Evolutionary conservation across 2,113 vertebrate genomes (phyloP).

Genomic region (Diadophis punctatus): DNA sequence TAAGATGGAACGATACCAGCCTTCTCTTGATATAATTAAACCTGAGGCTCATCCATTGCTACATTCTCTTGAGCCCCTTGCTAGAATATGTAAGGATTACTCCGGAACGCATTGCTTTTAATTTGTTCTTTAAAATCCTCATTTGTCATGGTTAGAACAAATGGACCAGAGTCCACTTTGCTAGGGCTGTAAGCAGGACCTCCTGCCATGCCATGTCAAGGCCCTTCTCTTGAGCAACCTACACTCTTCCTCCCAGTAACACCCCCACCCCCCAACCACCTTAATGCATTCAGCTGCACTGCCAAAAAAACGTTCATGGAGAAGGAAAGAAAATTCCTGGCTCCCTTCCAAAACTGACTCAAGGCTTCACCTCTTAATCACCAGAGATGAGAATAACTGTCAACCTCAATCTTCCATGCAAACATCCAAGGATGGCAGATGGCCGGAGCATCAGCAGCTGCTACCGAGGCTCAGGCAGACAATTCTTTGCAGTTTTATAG

Average conservation of each 20-base stretch:
- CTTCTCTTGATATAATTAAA: not conserved
- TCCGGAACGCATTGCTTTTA: not conserved
- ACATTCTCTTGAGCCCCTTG: not conserved
- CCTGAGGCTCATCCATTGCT: not conserved
- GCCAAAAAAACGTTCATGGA: constrained; percentile 13
- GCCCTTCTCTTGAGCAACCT: not conserved
- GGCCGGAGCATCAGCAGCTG: constrained; percentile 60
- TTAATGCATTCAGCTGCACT: not conserved
- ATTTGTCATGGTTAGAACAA: not conserved
- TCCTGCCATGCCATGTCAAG: not conserved
- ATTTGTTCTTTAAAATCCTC: not conserved
- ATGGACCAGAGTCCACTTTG: not conserved
- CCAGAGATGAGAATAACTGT: not conserved
- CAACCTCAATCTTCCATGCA: constrained; percentile 50
- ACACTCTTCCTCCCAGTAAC: not conserved
- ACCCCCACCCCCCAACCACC: not conserved
- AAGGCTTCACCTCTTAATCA: not conserved
- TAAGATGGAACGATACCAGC: not conserved
- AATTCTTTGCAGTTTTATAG: constrained; percentile 41
- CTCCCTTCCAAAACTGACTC: constrained; percentile 23
- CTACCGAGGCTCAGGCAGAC: constrained; percentile 27
- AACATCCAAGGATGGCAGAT: constrained; percentile 51
- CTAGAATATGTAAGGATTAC: not conserved
- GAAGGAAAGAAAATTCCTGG: not conserved
- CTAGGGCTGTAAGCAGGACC: not conserved